Evolutionary conservation across 2,797 vertebrate species (phyloP), one percentile per base, ranked within the genome.

Genomic region (Enteromius anoplus): DNA sequence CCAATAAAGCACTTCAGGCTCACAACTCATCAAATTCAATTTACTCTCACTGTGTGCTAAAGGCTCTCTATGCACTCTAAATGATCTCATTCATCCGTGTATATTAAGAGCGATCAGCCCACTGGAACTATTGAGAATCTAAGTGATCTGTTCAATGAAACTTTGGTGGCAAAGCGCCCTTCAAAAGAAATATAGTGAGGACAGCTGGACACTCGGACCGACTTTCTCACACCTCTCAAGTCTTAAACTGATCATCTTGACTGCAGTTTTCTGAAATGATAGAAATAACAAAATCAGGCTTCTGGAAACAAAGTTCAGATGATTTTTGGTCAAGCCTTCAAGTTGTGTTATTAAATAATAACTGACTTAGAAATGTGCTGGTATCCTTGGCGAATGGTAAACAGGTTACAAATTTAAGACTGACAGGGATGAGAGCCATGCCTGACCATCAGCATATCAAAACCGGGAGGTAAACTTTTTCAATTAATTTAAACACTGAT

Each of bases 1-100:
- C 73, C 81, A 68, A 58, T 78, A 70, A 47, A 77, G n/a, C 65
- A 77, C 65, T 83, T 64, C 65, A 70, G 81, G 73, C 81, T 78
- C 72, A 83, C 47, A 68, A 69, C 62, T 60, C 73, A 78, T 77
- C 75, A 70, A 70, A 78, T 60, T 83, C 37, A 70, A 78, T 73
- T 65, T 32, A 42, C 64, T 76, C 40, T 42, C 45, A 45, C 23
- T 32, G 51, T 62, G 69, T 8, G 23, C 23, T 40, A 23, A 68
- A n/a, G 49, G 77, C 69, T 65, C 21, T 75, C 26, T 42, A 53
- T 42, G 49, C 64, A 45, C 81, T 82, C 23, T 51, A 51, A 66
- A 53, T 11, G n/a, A 8, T 66, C 65, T 66, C 62, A 76, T 76
- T 75, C 60, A 75, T 82, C 58, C 62, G 75, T 75, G 23, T 58